phyloP scores from a whole-genome alignment of 2,888 invertebrate genomes.

The Nipponacmea schrenckii region DNA sequence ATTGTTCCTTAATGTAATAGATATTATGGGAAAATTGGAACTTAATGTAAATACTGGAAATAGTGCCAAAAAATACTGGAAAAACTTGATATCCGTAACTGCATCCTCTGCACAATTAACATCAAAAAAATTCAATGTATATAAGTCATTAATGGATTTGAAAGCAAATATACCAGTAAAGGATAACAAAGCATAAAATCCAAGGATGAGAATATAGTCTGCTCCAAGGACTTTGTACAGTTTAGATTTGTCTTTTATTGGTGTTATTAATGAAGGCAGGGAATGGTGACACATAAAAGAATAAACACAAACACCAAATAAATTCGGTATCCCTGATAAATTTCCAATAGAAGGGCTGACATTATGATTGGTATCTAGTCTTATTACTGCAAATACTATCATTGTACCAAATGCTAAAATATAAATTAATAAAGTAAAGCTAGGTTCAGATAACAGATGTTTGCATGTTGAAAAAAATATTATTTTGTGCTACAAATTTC shows the following conservation, averaged over 20 bases:
- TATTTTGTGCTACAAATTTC: no score
- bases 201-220: constrained; percentile 85
- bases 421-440: background rate
- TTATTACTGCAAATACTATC: constrained; percentile 80
- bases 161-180: constrained; percentile 76
- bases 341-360: constrained; percentile 78
- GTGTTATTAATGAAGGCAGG: constrained; percentile 89
- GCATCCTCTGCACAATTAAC: constrained; percentile 54
- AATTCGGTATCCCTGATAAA: constrained; percentile 81
- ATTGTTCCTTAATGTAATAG: constrained; percentile 94
- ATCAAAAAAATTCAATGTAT: constrained; percentile 90
- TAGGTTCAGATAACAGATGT: no score
- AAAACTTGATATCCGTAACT: constrained; percentile 67
- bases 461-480: no score
- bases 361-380: constrained; percentile 71
- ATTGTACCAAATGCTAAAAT: constrained; percentile 75
- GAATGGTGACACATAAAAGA: constrained; percentile 99
- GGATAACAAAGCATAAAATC: constrained; percentile 89
- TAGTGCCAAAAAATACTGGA: constrained; percentile 89
- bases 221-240: constrained; percentile 75
- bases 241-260: constrained; percentile 81
- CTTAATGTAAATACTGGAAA: constrained; percentile 96
- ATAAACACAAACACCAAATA: constrained; percentile 96
- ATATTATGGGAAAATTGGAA: constrained; percentile 95
- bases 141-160: constrained; percentile 81